Evolutionary conservation across 2,113 vertebrate genomes (phyloP).

Genomic region (Diglossa brunneiventris): DNA sequence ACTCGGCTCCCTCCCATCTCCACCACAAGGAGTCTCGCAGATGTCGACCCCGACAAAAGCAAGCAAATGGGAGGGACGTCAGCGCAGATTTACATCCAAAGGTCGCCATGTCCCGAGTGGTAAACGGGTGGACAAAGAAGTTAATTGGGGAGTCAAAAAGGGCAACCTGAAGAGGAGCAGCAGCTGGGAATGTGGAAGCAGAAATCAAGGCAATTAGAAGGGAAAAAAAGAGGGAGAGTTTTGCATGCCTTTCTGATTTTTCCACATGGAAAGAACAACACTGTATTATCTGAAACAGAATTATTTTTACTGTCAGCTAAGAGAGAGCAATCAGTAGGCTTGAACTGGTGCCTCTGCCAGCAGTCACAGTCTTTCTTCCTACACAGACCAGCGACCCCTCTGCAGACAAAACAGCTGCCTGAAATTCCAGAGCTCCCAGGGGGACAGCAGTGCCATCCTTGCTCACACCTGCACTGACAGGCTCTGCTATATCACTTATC

Average conservation of each 20-base stretch:
- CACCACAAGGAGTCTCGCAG: background rate
- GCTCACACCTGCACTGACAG: background rate
- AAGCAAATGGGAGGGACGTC: background rate
- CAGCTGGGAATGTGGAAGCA: constrained; percentile 46
- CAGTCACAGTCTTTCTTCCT: background rate
- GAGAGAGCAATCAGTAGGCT: background rate
- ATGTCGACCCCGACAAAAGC: constrained; percentile 10
- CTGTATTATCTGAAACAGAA: background rate
- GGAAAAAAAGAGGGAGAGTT: constrained; percentile 13
- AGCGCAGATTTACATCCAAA: constrained; percentile 42
- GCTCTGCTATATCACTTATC: background rate
- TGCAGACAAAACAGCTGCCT: background rate
- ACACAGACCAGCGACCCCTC: background rate
- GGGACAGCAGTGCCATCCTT: background rate
- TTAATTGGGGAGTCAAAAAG: constrained; percentile 60
- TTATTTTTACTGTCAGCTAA: constrained; percentile 36
- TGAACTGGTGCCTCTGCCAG: background rate
- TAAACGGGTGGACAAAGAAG: constrained; percentile 61
- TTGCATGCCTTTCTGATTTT: constrained; percentile 8
- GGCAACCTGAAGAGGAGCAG: constrained; percentile 49
- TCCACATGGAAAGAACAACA: constrained; percentile 12
- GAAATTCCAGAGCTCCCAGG: background rate
- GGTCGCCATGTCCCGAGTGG: constrained; percentile 48
- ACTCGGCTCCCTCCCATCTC: background rate
- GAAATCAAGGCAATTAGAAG: constrained; percentile 39